Conservation (phyloP, 2,113 vertebrate species). For the Pavo muticus region DNA sequence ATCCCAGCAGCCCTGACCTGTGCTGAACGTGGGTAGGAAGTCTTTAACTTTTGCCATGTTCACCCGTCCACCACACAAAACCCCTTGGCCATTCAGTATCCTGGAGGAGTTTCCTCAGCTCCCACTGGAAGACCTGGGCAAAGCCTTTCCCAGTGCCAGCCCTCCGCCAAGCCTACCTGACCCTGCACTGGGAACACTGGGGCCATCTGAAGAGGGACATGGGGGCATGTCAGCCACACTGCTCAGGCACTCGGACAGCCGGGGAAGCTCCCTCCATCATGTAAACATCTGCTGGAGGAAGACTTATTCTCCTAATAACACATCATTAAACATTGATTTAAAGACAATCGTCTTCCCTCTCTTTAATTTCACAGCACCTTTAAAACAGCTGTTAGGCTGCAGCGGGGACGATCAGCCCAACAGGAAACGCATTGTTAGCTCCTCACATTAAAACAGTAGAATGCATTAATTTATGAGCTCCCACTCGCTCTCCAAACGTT, state of each 20-base stretch:
- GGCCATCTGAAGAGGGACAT: not conserved
- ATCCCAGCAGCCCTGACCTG: not conserved
- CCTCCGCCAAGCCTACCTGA: rapidly evolving
- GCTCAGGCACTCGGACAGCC: not conserved
- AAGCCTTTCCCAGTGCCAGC: not conserved
- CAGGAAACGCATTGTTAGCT: constrained; percentile 73
- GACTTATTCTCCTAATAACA: constrained; percentile 64
- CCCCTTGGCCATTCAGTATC: not conserved
- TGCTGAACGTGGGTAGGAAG: not conserved
- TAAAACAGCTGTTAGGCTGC: constrained; percentile 71
- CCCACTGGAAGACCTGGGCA: not conserved
- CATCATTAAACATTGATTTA: constrained; percentile 74
- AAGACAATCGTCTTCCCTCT: constrained; percentile 70
- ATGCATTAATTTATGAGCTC: constrained; percentile 76
- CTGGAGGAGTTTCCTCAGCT: not conserved
- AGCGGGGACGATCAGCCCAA: constrained; percentile 40
- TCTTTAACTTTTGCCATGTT: not conserved
- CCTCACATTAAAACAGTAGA: constrained; percentile 71
- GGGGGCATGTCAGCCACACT: rapidly evolving
- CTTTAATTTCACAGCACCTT: constrained; percentile 71
- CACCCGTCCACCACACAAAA: not conserved
- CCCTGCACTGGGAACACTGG: not conserved
- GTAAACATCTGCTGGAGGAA: constrained; percentile 58
- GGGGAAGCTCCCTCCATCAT: constrained; percentile 1
- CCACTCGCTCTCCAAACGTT: constrained; percentile 57